Evolutionary conservation across 1,140 invertebrate species (phyloP).

Genomic region (Rhizoglyphus robini): DNA sequence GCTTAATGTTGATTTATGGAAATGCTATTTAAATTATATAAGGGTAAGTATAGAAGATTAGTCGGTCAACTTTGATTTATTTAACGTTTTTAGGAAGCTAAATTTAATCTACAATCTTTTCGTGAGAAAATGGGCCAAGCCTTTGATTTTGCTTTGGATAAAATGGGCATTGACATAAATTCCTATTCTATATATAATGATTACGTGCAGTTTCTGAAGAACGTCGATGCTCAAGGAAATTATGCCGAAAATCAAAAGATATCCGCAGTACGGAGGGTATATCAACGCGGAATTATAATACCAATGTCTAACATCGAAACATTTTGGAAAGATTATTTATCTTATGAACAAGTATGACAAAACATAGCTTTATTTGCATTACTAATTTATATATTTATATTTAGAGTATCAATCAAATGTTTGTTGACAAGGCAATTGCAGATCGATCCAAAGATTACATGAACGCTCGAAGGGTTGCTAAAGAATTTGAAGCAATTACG

Average conservation of each 20-base stretch:
- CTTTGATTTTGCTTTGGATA: constrained; percentile 96
- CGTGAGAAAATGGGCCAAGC: constrained; percentile 99
- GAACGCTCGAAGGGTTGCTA: constrained; percentile 90
- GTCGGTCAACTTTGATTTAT: background rate
- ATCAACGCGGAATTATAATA: constrained; percentile 54
- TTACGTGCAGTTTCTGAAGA: constrained; percentile 93
- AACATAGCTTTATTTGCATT: background rate
- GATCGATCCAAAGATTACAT: constrained; percentile 87
- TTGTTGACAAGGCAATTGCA: constrained; percentile 84
- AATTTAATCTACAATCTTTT: constrained; percentile 68
- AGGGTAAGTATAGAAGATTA: constrained; percentile 39
- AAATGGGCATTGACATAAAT: constrained; percentile 95
- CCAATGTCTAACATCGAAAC: constrained; percentile 96
- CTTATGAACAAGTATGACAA: constrained; percentile 41
- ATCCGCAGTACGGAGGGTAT: constrained; percentile 85
- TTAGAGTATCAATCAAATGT: constrained; percentile 89
- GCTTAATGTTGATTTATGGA: constrained; percentile 96
- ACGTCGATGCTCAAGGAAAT: constrained; percentile 88
- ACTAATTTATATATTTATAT: constrained; percentile 47
- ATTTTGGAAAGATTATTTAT: constrained; percentile 96
- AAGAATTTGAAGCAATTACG: constrained; percentile 87
- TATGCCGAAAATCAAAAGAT: constrained; percentile 99
- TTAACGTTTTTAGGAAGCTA: constrained; percentile 56
- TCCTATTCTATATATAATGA: constrained; percentile 94
- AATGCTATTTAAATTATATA: constrained; percentile 91